These are phyloP conservation scores for Trichomycterus rosablanca DNA, from an alignment of 2,113 vertebrate species.

Conservation along the genomic window DNA sequence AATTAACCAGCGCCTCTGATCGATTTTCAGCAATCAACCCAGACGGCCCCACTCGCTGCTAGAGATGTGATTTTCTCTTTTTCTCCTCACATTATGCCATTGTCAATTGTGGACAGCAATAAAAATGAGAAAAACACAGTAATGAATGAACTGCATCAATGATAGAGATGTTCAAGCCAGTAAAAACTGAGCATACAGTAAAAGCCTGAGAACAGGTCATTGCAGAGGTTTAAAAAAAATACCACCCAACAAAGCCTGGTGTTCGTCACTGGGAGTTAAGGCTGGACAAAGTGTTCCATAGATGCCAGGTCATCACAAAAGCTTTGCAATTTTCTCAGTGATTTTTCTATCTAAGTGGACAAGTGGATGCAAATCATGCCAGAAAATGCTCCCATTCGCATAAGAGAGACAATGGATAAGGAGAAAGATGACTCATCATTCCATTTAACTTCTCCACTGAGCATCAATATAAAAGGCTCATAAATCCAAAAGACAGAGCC, in stretches of 20 bases:
- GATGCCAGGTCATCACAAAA: neutral
- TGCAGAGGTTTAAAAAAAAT: slow-evolving; percentile 17
- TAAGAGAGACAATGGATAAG: too few relatives aligned
- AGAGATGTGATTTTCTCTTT: neutral
- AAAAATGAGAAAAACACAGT: slow-evolving; percentile 10
- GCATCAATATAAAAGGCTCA: too few relatives aligned
- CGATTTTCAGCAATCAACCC: slow-evolving; percentile 8
- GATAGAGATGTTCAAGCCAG: neutral
- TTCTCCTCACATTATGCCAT: slow-evolving; percentile 4
- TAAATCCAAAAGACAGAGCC: too few relatives aligned
- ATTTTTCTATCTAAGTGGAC: too few relatives aligned
- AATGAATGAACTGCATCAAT: slow-evolving; percentile 11
- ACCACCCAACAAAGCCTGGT: slow-evolving; percentile 19
- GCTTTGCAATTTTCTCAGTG: too few relatives aligned
- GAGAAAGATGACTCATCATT: too few relatives aligned
- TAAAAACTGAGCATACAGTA: too few relatives aligned
- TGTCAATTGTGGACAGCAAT: neutral
- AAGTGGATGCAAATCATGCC: too few relatives aligned
- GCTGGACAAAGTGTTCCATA: neutral
- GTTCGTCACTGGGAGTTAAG: too few relatives aligned
- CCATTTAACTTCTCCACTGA: too few relatives aligned
- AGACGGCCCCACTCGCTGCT: neutral
- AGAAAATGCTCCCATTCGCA: too few relatives aligned
- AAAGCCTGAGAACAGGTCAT: slow-evolving; percentile 6
- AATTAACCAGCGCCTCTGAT: slow-evolving; percentile 10